Conservation (phyloP, 2,888 invertebrate species). For the Drosophila mimica region DNA sequence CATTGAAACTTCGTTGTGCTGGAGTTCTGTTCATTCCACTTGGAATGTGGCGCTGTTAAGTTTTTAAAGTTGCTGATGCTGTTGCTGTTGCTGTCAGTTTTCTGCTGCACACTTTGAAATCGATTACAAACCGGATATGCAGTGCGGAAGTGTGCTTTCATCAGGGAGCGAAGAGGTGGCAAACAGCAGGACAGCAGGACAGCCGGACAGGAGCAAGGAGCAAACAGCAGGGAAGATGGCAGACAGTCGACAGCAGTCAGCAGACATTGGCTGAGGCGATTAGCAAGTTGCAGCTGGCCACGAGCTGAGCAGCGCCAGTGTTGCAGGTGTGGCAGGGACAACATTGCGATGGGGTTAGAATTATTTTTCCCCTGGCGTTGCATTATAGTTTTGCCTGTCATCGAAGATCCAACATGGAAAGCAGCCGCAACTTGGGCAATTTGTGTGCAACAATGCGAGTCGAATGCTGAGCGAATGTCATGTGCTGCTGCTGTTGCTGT, state of each 20-base stretch:
- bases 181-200: constrained; percentile 14
- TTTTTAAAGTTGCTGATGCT: constrained; percentile 35
- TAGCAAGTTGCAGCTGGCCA: constrained; percentile 21
- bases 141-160: constrained; percentile 75
- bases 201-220: constrained; percentile 11
- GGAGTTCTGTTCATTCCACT: not conserved
- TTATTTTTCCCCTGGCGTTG: not conserved
- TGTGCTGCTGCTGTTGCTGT: not conserved
- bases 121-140: constrained; percentile 80
- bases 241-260: constrained; percentile 18
- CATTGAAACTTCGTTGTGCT: not conserved
- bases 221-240: constrained; percentile 9
- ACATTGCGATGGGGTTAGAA: not conserved
- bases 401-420: constrained; percentile 29
- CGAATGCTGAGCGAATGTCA: constrained; percentile 29
- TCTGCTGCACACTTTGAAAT: constrained; percentile 76
- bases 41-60: constrained; percentile 19
- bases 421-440: constrained; percentile 60
- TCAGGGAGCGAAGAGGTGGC: constrained; percentile 14
- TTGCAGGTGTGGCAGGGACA: constrained; percentile 27
- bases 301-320: constrained; percentile 8
- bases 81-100: constrained; percentile 47
- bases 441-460: constrained; percentile 56
- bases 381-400: constrained; percentile 25
- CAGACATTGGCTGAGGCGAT: constrained; percentile 23